Conservation (phyloP, 1,140 invertebrate genomes). For the Venustaconcha ellipsiformis region DNA sequence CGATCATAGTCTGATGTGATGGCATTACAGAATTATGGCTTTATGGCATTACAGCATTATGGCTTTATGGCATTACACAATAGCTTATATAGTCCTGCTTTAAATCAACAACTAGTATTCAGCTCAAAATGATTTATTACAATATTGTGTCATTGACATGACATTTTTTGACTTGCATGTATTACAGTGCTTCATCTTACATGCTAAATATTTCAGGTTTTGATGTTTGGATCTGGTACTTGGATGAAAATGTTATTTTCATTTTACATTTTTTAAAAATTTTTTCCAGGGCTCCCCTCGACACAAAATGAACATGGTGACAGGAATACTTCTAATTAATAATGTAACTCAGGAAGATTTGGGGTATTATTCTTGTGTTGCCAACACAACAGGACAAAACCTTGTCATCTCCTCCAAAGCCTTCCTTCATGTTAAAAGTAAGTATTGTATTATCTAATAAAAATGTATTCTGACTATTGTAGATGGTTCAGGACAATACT, state of each 20-base stretch:
- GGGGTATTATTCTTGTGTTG: constrained; percentile 79
- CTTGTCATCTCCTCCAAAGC: constrained; percentile 74
- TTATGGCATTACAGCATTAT: too few relatives aligned
- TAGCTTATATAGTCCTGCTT: too few relatives aligned
- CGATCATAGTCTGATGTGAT: too few relatives aligned
- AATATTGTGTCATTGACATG: too few relatives aligned
- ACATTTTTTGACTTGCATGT: too few relatives aligned
- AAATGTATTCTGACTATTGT: background rate
- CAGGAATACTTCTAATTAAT: constrained; percentile 75
- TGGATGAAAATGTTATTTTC: background rate
- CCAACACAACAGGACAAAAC: constrained; percentile 76
- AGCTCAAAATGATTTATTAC: too few relatives aligned
- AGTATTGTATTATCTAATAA: constrained; percentile 32
- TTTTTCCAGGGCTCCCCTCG: constrained; percentile 53
- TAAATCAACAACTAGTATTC: too few relatives aligned
- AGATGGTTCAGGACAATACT: background rate
- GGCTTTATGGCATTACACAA: too few relatives aligned
- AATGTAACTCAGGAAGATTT: constrained; percentile 75
- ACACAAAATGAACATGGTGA: constrained; percentile 68
- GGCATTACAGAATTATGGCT: too few relatives aligned
- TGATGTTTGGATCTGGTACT: too few relatives aligned
- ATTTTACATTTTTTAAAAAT: constrained; percentile 10
- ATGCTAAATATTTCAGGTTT: too few relatives aligned
- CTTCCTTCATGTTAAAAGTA: constrained; percentile 76
- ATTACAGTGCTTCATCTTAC: too few relatives aligned